These are phyloP conservation scores for Drosophila buzzatii DNA, from an alignment of 2,888 invertebrate species.

Conservation along the genomic window DNA sequence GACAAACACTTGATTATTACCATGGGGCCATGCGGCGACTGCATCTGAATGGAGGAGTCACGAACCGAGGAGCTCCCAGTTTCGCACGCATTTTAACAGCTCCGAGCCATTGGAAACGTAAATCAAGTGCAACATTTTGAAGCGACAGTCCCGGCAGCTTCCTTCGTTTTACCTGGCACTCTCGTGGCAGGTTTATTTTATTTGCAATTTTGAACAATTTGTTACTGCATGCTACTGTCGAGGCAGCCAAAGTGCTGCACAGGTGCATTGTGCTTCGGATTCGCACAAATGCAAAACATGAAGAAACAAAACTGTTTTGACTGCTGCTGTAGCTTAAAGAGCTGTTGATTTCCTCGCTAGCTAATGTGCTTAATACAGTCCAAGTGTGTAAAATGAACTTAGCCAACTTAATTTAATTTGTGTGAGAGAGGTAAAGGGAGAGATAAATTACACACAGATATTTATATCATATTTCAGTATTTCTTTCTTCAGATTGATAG, in stretches of 20 bases:
- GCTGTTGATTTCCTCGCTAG: not conserved
- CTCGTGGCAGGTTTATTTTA: constrained; percentile 51
- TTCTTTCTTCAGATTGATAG: no score
- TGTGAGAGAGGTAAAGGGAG: no score
- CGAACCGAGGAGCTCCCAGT: constrained; percentile 8
- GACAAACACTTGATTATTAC: constrained; percentile 46
- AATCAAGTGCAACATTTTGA: constrained; percentile 73
- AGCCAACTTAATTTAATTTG: no score
- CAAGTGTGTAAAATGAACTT: no score
- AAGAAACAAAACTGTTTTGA: constrained; percentile 4
- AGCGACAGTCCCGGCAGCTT: constrained; percentile 43
- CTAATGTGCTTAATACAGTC: no score
- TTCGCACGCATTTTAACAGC: constrained; percentile 58
- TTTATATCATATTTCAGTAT: no score
- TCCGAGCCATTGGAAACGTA: constrained; percentile 65
- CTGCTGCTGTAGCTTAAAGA: not conserved
- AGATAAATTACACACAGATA: no score
- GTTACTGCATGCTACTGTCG: constrained; percentile 22
- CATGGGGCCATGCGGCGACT: constrained; percentile 17
- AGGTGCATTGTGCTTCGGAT: constrained; percentile 13
- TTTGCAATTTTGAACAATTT: constrained; percentile 58
- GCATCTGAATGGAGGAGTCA: not conserved
- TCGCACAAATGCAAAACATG: constrained; percentile 20
- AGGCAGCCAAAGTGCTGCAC: constrained; percentile 9
- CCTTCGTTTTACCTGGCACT: constrained; percentile 7